These are phyloP conservation scores for Vireo griseus DNA, from an alignment of 2,797 vertebrate genomes.

Conservation along the genomic window DNA sequence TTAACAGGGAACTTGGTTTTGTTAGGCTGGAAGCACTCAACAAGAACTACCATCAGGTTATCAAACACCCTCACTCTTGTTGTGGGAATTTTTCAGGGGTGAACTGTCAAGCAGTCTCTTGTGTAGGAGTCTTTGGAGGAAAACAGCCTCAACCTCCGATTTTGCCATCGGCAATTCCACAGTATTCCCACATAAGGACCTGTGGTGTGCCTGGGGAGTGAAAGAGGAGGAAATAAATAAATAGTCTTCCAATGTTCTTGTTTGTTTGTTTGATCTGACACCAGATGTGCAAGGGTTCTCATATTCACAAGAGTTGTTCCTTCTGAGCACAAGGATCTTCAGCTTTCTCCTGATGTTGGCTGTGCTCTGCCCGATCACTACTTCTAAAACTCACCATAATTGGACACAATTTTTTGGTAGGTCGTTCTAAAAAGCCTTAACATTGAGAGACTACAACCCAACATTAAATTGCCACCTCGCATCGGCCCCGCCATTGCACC, in stretches of 20 bases:
- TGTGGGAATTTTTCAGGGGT: not conserved
- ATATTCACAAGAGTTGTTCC: not conserved
- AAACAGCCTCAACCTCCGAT: not conserved
- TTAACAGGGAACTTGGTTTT: not conserved
- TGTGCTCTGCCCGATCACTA: not conserved
- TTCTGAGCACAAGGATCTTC: not conserved
- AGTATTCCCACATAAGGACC: not conserved
- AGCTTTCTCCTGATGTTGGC: not conserved
- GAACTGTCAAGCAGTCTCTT: not conserved
- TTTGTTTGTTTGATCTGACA: not conserved
- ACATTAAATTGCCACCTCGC: not conserved
- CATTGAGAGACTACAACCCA: not conserved
- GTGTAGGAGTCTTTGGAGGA: not conserved
- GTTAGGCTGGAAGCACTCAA: not conserved
- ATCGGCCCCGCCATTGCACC: constrained; percentile 3
- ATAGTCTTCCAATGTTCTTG: not conserved
- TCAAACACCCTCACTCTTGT: not conserved
- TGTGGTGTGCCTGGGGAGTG: not conserved
- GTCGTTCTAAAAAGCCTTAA: not conserved
- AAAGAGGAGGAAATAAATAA: not conserved
- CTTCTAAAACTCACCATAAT: not conserved
- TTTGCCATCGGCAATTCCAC: not conserved
- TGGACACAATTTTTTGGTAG: not conserved
- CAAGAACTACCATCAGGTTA: not conserved
- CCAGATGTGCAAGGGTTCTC: not conserved